phyloP scores from a whole-genome alignment of 1,140 invertebrate species.

The Wasmannia auropunctata region DNA sequence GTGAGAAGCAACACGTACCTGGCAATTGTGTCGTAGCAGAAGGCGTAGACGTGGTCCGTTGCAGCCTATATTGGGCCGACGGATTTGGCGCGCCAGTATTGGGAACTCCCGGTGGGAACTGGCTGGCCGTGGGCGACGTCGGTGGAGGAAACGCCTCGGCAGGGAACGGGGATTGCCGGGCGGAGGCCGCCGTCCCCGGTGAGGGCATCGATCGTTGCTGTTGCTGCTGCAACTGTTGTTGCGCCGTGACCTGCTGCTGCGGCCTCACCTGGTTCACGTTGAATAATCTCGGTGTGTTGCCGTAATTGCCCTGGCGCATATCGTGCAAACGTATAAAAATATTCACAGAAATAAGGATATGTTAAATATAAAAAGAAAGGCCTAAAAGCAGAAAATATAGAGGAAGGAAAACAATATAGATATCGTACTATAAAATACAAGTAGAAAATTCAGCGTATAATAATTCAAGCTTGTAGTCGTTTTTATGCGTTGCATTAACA shows the following conservation, averaged over 20 bases:
- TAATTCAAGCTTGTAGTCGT: neutral
- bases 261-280: conserved; percentile 83
- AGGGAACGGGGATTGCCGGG: conserved; percentile 87
- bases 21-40: conserved; percentile 89
- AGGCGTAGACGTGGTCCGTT: conserved; percentile 88
- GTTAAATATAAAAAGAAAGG: conserved; percentile 20
- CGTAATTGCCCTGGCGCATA: conserved; percentile 81
- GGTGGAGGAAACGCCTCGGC: conserved; percentile 86
- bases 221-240: conserved; percentile 69
- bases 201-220: conserved; percentile 86
- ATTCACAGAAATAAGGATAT: neutral
- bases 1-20: conserved; percentile 83
- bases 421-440: neutral
- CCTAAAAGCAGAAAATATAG: neutral
- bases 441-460: neutral
- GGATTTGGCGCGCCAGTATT: conserved; percentile 85
- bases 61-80: conserved; percentile 87
- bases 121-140: conserved; percentile 83
- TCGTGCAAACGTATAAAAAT: conserved; percentile 42
- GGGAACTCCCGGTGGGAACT: conserved; percentile 86
- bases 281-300: conserved; percentile 83
- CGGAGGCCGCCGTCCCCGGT: conserved; percentile 84
- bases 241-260: conserved; percentile 75
- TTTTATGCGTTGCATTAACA: neutral
- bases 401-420: conserved; percentile 14